Percentiles rank a stretch among this genome's conserved stretches.
Evolutionary conservation across 2,797 vertebrate genomes (phyloP).

Genomic region (Hippopotamyrus pictus): DNA sequence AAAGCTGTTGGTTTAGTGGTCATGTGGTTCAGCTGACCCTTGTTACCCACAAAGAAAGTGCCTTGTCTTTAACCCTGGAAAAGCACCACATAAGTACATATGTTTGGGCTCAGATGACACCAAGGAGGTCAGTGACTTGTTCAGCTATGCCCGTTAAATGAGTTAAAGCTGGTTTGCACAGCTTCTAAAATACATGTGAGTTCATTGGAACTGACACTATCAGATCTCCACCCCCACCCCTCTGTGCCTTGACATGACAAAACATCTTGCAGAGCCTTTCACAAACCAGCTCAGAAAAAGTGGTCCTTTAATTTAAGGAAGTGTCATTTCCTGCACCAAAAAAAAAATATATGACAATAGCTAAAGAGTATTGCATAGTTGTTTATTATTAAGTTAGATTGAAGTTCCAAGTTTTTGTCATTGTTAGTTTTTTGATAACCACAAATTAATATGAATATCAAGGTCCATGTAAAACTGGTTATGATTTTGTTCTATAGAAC

Average conservation of each 20-base stretch:
- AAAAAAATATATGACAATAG: not conserved
- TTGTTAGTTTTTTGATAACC: not conserved
- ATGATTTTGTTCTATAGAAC: not conserved
- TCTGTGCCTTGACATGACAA: not conserved
- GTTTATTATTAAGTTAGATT: not conserved
- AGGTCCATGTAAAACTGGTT: not conserved
- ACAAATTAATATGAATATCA: not conserved
- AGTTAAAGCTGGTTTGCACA: not conserved
- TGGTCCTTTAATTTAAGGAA: not conserved
- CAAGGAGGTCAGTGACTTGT: not conserved
- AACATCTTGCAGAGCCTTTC: not conserved
- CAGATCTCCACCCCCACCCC: not conserved
- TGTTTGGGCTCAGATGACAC: not conserved
- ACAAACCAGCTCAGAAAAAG: not conserved
- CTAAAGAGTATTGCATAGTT: not conserved
- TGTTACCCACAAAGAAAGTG: not conserved
- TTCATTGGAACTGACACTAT: not conserved
- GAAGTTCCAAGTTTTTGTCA: not conserved
- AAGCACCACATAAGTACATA: not conserved
- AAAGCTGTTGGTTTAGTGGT: conserved; percentile 10
- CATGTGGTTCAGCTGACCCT: not conserved
- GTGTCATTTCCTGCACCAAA: not conserved
- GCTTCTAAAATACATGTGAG: not conserved
- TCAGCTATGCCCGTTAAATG: not conserved
- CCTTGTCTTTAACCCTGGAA: not conserved